Conservation (phyloP, 2,797 vertebrate genomes). For the Psittacula derbiana region DNA sequence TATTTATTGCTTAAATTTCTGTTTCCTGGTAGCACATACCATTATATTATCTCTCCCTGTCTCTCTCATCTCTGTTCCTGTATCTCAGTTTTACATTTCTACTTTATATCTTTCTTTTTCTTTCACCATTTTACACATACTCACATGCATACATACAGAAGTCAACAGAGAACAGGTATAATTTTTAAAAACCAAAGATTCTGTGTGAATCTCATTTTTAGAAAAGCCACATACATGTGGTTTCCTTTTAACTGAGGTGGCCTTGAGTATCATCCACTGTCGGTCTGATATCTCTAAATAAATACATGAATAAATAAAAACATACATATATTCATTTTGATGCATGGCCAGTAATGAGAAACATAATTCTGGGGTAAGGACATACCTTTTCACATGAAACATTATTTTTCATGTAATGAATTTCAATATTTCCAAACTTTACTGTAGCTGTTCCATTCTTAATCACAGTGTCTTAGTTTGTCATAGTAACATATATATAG, state of each 20-base stretch:
- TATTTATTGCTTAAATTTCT: slow-evolving; percentile 36
- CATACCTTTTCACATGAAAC: not conserved
- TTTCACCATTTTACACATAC: not conserved
- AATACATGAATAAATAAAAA: not conserved
- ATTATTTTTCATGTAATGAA: slow-evolving; percentile 30
- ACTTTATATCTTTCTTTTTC: not conserved
- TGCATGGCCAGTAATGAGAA: not conserved
- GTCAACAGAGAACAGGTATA: slow-evolving; percentile 18
- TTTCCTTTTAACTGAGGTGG: slow-evolving; percentile 2
- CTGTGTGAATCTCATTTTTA: not conserved
- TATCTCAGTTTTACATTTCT: not conserved
- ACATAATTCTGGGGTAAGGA: not conserved
- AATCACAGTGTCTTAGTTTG: slow-evolving; percentile 65
- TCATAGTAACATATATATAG: slow-evolving; percentile 21
- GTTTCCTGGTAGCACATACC: slow-evolving; percentile 35
- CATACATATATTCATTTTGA: not conserved
- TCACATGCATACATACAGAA: not conserved
- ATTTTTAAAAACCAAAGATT: slow-evolving; percentile 35
- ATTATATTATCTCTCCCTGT: slow-evolving; percentile 32
- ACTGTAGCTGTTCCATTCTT: slow-evolving; percentile 55
- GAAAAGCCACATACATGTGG: not conserved
- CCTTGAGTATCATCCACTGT: not conserved
- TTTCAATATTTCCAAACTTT: slow-evolving; percentile 35
- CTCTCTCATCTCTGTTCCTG: not conserved
- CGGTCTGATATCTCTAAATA: not conserved